A percentile compares a stretch with the other conserved stretches of the same genome.
Evolutionary conservation across 2,888 invertebrate genomes (phyloP).

Genomic region (Boloria euphrosyne): DNA sequence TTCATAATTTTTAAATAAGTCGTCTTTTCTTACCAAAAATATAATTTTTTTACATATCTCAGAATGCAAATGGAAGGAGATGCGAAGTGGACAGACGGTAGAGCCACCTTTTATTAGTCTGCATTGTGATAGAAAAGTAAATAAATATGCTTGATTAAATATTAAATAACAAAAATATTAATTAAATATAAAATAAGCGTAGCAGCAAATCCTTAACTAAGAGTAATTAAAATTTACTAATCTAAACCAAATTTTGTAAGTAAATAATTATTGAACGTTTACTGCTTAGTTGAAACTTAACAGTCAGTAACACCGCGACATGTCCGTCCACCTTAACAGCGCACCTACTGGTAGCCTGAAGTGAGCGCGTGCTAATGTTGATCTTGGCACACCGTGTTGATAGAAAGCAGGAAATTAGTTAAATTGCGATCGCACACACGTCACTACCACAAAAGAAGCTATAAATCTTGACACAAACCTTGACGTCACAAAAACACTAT

Average conservation of each 20-base stretch:
- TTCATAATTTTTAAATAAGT: too few species aligned
- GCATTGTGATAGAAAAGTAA: too few species aligned
- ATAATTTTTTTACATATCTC: too few species aligned
- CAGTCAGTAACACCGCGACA: not conserved
- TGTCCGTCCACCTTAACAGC: constrained; percentile 27
- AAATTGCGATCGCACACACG: constrained; percentile 25
- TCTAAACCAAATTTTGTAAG: too few species aligned
- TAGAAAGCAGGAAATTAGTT: constrained; percentile 30
- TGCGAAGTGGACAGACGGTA: too few species aligned
- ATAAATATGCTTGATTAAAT: too few species aligned
- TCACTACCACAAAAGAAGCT: constrained; percentile 10
- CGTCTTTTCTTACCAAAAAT: too few species aligned
- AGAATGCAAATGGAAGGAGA: too few species aligned
- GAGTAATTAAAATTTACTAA: too few species aligned
- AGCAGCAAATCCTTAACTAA: too few species aligned
- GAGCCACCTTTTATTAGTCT: not conserved
- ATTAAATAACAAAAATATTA: too few species aligned
- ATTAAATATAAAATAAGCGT: too few species aligned
- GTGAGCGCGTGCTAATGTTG: constrained; percentile 28
- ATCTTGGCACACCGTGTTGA: constrained; percentile 13
- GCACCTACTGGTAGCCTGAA: constrained; percentile 20
- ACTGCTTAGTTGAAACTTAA: not conserved
- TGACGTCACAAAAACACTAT: constrained; percentile 4
- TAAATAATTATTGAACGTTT: not conserved
- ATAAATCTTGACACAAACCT: constrained; percentile 1